phyloP scores from a whole-genome alignment of 2,113 vertebrate species.

The Numenius arquata region DNA sequence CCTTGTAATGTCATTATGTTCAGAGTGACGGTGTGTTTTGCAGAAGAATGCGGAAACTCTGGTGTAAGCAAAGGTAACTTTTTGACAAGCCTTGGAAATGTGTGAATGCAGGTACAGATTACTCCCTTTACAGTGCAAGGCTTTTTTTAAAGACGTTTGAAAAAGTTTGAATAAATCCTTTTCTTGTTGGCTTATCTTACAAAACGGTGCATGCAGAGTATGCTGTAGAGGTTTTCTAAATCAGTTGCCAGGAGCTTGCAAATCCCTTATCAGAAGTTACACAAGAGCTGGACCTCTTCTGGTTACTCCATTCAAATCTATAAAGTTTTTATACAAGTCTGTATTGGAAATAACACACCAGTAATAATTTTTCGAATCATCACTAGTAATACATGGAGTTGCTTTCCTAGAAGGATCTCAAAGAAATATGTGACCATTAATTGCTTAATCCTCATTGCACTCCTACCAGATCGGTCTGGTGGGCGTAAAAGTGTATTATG shows the following conservation, averaged over 20 bases:
- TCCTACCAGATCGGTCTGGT: background rate
- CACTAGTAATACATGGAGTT: background rate
- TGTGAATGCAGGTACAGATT: background rate
- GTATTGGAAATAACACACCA: background rate
- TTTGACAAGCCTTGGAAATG: background rate
- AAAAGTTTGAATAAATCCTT: background rate
- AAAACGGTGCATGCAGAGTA: background rate
- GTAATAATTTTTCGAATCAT: background rate
- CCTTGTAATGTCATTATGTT: background rate
- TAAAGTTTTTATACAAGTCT: background rate
- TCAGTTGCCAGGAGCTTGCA: background rate
- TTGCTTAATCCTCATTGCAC: background rate
- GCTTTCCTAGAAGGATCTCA: background rate
- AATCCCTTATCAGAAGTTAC: background rate
- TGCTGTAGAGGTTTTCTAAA: background rate
- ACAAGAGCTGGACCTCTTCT: background rate
- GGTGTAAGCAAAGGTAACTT: background rate
- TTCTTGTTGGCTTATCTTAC: slow-evolving; percentile 4
- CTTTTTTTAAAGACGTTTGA: background rate
- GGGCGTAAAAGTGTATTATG: background rate
- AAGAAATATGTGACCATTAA: background rate
- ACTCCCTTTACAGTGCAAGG: background rate
- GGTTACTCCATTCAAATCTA: background rate
- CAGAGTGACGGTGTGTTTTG: background rate
- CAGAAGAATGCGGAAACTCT: background rate